Evolutionary conservation across 2,113 vertebrate species (phyloP).

Genomic region (Aramus guarauna): DNA sequence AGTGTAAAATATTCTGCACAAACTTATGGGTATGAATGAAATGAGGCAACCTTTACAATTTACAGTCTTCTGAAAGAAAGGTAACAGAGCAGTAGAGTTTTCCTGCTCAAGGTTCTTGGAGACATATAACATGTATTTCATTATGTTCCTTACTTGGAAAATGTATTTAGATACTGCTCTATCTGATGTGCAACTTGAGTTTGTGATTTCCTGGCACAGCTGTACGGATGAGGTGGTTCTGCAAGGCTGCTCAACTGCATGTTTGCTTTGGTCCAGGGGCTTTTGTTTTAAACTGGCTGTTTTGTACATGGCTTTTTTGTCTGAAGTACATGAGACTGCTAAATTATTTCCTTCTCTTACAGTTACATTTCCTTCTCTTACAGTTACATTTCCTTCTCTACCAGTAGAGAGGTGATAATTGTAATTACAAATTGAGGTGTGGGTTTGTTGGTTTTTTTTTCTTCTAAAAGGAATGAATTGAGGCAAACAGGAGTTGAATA

Average conservation of each 20-base stretch:
- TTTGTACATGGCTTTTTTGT: background rate
- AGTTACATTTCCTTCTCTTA: background rate
- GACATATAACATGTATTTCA: background rate
- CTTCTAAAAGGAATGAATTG: background rate
- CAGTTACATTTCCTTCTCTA: background rate
- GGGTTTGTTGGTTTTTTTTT: too few relatives aligned
- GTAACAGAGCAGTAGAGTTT: background rate
- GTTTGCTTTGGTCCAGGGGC: background rate
- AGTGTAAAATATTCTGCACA: background rate
- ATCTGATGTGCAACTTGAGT: background rate
- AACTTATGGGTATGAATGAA: background rate
- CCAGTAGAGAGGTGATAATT: background rate
- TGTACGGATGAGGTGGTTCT: background rate
- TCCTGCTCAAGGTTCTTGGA: background rate
- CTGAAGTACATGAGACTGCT: background rate
- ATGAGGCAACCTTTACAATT: background rate
- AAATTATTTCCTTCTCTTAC: background rate
- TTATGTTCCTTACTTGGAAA: background rate
- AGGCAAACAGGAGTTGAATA: background rate
- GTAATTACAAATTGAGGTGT: background rate
- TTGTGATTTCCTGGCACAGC: background rate
- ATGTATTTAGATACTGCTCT: background rate
- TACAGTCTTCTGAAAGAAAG: background rate
- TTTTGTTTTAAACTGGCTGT: background rate
- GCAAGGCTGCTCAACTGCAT: background rate